phyloP scores from a whole-genome alignment of 2,113 vertebrate genomes.

The Oryzias curvinotus region DNA sequence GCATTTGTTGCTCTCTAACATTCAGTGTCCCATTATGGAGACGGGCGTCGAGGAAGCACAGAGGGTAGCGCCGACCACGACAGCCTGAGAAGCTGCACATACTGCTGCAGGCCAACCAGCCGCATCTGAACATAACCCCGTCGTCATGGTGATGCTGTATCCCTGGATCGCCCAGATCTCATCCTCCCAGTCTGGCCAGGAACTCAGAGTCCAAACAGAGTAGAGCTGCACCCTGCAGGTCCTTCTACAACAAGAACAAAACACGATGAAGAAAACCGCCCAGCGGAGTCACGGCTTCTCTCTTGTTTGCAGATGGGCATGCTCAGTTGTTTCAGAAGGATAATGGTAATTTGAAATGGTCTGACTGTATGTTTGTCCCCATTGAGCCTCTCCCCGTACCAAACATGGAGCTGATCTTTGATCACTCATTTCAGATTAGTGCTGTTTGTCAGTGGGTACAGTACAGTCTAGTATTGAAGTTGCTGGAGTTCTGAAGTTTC shows the following conservation, averaged over 20 bases:
- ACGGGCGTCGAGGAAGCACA: conserved; percentile 72
- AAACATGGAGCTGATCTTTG: conserved; percentile 18
- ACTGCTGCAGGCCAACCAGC: conserved; percentile 82
- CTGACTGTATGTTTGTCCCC: conserved; percentile 20
- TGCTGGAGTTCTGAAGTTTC: conserved; percentile 8
- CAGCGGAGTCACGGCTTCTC: conserved; percentile 4
- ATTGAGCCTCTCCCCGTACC: neutral
- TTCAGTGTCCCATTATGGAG: conserved; percentile 76
- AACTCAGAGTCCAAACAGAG: conserved; percentile 68
- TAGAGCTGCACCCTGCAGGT: conserved; percentile 37
- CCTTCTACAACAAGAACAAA: conserved; percentile 14
- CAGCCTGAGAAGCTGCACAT: conserved; percentile 79
- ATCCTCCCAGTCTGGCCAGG: conserved; percentile 73
- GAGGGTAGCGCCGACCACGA: conserved; percentile 75
- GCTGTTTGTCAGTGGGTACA: conserved; percentile 2
- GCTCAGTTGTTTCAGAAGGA: conserved; percentile 9
- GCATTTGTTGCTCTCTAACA: conserved; percentile 9
- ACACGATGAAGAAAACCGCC: conserved; percentile 12
- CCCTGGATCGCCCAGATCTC: conserved; percentile 51
- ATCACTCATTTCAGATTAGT: conserved; percentile 1
- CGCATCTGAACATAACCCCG: conserved; percentile 70
- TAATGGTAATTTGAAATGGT: conserved; percentile 8
- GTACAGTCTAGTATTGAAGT: conserved; percentile 2
- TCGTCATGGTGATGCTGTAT: conserved; percentile 39
- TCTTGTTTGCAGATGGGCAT: conserved; percentile 11